Conservation (phyloP, 2,888 invertebrate species). For the Tolmerus cingulatus region DNA sequence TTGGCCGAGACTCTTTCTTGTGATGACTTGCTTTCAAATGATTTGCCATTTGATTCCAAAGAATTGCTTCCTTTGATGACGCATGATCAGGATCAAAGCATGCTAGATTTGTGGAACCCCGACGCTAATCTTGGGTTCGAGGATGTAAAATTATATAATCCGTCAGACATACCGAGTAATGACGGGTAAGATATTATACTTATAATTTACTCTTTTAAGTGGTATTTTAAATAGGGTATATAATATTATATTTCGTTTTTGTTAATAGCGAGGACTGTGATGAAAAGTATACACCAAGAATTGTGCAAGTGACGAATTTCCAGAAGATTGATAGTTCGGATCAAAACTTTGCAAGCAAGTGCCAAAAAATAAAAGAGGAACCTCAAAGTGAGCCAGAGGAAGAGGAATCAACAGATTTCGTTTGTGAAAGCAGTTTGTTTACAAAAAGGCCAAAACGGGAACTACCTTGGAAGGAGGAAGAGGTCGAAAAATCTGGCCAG, state of each 20-base stretch:
- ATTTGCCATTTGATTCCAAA: conserved; percentile 52
- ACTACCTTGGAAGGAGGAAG: conserved; percentile 64
- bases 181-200: background rate
- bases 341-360: background rate
- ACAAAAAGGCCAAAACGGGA: conserved; percentile 57
- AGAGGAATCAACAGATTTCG: conserved; percentile 54
- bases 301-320: conserved; percentile 61
- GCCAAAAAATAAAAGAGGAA: conserved; percentile 48
- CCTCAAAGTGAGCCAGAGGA: conserved; percentile 52
- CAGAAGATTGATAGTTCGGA: conserved; percentile 53
- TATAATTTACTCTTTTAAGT: background rate
- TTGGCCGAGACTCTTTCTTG: conserved; percentile 58
- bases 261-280: conserved; percentile 37
- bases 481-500: background rate
- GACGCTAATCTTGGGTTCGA: conserved; percentile 24
- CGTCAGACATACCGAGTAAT: background rate
- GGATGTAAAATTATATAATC: background rate
- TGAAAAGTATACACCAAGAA: conserved; percentile 57
- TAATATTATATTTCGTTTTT: background rate
- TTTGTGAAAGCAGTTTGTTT: conserved; percentile 61
- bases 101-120: conserved; percentile 39
- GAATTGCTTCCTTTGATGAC: conserved; percentile 55
- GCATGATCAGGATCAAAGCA: background rate
- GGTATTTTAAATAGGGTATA: background rate
- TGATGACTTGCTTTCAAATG: conserved; percentile 57